Evolutionary conservation across 2,113 vertebrate species (phyloP), one percentile per base, ranked within the genome.

Genomic region (Mesitornis unicolor): DNA sequence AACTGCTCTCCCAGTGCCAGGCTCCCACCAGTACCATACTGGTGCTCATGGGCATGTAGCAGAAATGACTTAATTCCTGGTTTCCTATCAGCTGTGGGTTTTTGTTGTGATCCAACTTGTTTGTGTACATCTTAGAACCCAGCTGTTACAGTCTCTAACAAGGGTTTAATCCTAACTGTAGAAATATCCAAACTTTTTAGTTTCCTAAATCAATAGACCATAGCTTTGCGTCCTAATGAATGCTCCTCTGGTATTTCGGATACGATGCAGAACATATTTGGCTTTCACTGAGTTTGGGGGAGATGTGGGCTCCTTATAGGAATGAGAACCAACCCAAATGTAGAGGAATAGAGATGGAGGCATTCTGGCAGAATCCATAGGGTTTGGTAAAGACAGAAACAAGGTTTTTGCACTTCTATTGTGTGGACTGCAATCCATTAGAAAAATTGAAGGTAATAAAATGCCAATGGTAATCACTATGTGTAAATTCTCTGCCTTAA

Each of bases 401-500:
- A 31, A 42, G 50, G 5, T 14, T 40, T 89, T 51, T 47, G 77
- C 28, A 10, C 45, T 5, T 42, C 47, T 68, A 2, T 38, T 24
- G 68, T 82, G 60, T 16, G 63, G 78, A 8, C n/a, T 59, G 45
- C 75, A n/a, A 89, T 81, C 77, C 81, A 9, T 73, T 78, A 15
- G 45, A 21, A n/a, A 89, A 40, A 91, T 21, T 65, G 85, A 56
- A 88, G 67, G 51, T 8, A 69, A 79, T 95, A 91, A 94, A 93
- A 56, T 74, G 83, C 56, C 54, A 40, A 9, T 57, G 76, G 59
- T 94, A 94, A 89, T 95, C 89, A 47, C 89, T 61, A 26, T 36
- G 76, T 76, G 82, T 90, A 93, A 95, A 94, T 89, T 91, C 88
- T 25, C 57, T 91, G 77, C 89, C 56, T 95, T 90, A 86, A 91